phyloP scores from a whole-genome alignment of 2,888 invertebrate genomes.

The Drosophila mimica region DNA sequence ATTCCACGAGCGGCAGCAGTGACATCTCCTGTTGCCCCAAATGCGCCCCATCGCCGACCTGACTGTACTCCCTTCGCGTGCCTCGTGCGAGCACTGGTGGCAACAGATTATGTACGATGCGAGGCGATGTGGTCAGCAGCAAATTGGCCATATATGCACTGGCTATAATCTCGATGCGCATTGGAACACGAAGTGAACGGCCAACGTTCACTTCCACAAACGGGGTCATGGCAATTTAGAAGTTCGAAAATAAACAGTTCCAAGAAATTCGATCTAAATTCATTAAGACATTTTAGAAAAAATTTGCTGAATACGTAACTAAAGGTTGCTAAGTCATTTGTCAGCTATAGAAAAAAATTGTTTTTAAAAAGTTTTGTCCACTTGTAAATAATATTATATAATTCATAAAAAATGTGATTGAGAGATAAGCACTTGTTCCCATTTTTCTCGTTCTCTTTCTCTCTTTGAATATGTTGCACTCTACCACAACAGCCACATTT shows the following conservation, averaged over 20 bases:
- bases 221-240: constrained; percentile 8
- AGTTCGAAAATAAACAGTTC: constrained; percentile 10
- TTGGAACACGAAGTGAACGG: background rate
- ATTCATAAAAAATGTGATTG: background rate
- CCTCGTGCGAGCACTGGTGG: background rate
- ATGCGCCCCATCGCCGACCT: constrained; percentile 41
- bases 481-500: background rate
- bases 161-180: background rate
- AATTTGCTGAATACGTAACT: background rate
- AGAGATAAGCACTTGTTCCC: background rate
- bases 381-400: background rate
- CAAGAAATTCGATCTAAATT: constrained; percentile 7
- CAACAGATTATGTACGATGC: constrained; percentile 1
- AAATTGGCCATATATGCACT: constrained; percentile 11
- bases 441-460: background rate
- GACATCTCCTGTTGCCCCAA: background rate
- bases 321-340: constrained; percentile 9
- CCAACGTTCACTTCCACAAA: constrained; percentile 18
- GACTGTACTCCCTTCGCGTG: constrained; percentile 29
- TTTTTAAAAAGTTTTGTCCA: background rate
- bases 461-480: background rate
- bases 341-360: background rate
- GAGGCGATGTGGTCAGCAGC: constrained; percentile 11
- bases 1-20: constrained; percentile 23
- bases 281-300: background rate